Evolutionary conservation across 2,888 invertebrate genomes (phyloP).

Genomic region (Hedychridium roseum): DNA sequence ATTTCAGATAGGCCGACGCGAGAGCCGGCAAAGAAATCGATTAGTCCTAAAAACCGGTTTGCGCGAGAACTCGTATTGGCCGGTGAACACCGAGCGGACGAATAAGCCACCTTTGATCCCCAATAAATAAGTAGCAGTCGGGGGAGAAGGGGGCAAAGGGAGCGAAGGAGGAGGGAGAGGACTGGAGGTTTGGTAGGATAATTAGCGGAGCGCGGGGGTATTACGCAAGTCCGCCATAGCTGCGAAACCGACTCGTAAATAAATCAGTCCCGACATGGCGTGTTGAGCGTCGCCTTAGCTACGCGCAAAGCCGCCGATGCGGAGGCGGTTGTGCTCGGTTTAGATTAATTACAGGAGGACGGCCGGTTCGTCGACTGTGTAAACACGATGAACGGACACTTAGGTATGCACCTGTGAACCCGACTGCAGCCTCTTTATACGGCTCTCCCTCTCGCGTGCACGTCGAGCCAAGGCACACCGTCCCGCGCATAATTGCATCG

Average conservation of each 20-base stretch:
- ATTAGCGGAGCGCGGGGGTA: not conserved
- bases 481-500: not conserved
- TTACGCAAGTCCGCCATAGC: not conserved
- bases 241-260: not conserved
- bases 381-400: conserved; percentile 15
- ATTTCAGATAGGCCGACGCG: too few relatives aligned
- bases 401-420: conserved; percentile 4
- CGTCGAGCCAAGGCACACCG: conserved; percentile 8
- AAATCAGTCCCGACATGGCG: not conserved
- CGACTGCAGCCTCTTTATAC: conserved; percentile 5
- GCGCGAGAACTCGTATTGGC: too few relatives aligned
- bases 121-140: not conserved
- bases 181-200: too few relatives aligned
- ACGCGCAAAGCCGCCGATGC: not conserved
- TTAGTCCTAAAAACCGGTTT: too few relatives aligned
- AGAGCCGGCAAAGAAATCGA: too few relatives aligned
- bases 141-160: not conserved
- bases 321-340: conserved; percentile 16
- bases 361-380: conserved; percentile 26
- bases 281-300: not conserved
- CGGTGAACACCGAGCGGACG: too few relatives aligned
- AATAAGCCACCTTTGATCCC: too few relatives aligned
- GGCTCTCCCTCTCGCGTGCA: conserved; percentile 3
- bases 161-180: too few relatives aligned
- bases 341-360: conserved; percentile 24